Percentiles rank a stretch among this genome's conserved stretches.
phyloP scores from a whole-genome alignment of 2,888 invertebrate genomes.

The Tetragnatha montana region DNA sequence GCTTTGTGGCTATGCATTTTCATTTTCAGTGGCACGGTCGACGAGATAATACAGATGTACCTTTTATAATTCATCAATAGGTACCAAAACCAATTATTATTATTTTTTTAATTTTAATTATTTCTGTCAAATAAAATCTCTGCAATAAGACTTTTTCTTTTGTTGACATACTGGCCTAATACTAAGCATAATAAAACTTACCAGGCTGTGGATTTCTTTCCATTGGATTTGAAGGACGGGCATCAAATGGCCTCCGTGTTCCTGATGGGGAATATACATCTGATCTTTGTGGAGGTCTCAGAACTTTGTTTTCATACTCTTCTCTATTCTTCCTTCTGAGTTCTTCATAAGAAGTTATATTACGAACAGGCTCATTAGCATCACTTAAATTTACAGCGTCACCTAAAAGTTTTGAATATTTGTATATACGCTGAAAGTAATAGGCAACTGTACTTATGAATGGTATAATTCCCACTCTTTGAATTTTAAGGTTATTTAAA shows the following conservation, averaged over 20 bases:
- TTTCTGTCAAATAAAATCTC: no score
- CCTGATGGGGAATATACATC: not conserved
- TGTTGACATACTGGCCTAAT: no score
- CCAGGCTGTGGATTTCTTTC: not conserved
- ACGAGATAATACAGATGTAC: not conserved
- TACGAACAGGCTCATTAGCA: slow-evolving; percentile 17
- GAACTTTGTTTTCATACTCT: slow-evolving; percentile 56
- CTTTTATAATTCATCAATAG: no score
- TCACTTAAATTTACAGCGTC: slow-evolving; percentile 13
- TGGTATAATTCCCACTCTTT: no score
- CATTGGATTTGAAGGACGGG: slow-evolving; percentile 5
- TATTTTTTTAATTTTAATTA: no score
- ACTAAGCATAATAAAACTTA: slow-evolving; percentile 1
- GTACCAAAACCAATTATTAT: no score
- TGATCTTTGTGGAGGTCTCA: not conserved
- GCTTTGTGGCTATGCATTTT: no score
- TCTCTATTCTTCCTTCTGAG: slow-evolving; percentile 58
- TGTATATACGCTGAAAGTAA: no score
- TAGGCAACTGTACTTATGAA: no score
- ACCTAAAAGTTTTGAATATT: slow-evolving; percentile 4
- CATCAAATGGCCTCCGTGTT: slow-evolving; percentile 27
- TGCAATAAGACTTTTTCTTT: no score
- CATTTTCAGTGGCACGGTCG: not conserved
- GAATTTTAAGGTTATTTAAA: no score
- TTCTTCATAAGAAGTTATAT: slow-evolving; percentile 61